Conservation (phyloP, 2,113 vertebrate genomes). For the Brachionichthys hirsutus region DNA sequence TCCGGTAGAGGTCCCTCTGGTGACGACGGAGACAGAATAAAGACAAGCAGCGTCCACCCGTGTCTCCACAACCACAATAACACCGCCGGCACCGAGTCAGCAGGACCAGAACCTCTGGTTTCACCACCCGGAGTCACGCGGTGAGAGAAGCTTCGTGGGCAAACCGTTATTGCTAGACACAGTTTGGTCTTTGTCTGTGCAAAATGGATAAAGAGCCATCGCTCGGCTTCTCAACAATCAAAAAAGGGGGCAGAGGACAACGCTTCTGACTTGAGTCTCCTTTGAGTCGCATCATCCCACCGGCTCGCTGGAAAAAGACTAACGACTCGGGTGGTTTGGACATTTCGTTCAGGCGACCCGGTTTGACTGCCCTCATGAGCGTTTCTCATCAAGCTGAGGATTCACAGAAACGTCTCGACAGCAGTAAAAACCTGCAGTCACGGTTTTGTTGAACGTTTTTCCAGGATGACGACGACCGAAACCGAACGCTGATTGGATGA, state of each 20-base stretch:
- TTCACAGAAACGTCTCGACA: no score
- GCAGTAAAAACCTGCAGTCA: no score
- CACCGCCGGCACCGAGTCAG: constrained; percentile 2
- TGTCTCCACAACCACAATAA: background rate
- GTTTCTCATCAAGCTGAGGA: no score
- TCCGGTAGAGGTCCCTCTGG: constrained; percentile 47
- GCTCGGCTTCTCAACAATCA: constrained; percentile 23
- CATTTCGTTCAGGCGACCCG: no score
- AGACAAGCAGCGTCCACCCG: constrained; percentile 17
- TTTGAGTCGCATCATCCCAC: constrained; percentile 1
- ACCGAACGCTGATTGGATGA: constrained; percentile 14
- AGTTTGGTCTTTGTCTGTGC: constrained; percentile 67
- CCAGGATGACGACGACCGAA: constrained; percentile 14
- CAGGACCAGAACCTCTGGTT: background rate
- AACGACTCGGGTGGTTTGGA: no score
- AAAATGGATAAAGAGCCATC: constrained; percentile 66
- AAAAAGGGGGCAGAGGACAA: constrained; percentile 11
- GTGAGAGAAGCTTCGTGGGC: no score
- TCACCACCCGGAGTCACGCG: constrained; percentile 1
- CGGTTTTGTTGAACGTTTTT: constrained; percentile 5
- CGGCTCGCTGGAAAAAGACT: constrained; percentile 36
- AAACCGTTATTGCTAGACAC: constrained; percentile 77
- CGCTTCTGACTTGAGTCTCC: constrained; percentile 14
- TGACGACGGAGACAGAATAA: constrained; percentile 39
- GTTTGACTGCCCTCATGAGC: no score